These are phyloP conservation scores for Cataglyphis cursor DNA, from an alignment of 2,888 invertebrate species.

Conservation along the genomic window DNA sequence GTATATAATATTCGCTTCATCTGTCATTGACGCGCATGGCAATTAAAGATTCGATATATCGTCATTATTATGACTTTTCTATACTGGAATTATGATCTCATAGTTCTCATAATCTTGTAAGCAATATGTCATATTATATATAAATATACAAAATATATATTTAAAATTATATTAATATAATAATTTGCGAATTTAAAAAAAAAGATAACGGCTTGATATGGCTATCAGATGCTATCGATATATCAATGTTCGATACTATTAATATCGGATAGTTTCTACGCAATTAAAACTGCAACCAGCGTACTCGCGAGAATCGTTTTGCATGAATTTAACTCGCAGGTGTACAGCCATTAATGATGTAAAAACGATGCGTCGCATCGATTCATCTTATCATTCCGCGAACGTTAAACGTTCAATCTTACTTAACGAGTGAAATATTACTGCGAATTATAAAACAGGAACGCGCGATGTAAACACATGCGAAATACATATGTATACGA, in stretches of 20 bases:
- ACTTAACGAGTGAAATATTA: conserved; percentile 65
- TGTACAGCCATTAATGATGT: conserved; percentile 74
- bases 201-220: conserved; percentile 22
- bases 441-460: conserved; percentile 43
- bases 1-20: background rate
- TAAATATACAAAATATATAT: background rate
- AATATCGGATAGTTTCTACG: conserved; percentile 79
- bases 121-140: background rate
- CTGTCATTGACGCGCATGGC: background rate
- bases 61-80: background rate
- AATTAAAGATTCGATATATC: background rate
- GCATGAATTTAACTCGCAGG: conserved; percentile 77
- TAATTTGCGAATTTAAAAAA: background rate
- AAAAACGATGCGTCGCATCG: conserved; percentile 66
- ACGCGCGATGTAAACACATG: background rate
- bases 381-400: conserved; percentile 64
- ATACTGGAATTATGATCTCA: background rate
- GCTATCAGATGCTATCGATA: conserved; percentile 53
- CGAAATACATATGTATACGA: background rate
- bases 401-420: conserved; percentile 69
- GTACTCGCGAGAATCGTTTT: conserved; percentile 62
- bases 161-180: background rate
- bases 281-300: conserved; percentile 77
- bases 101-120: background rate
- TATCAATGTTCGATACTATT: conserved; percentile 70